phyloP scores from a whole-genome alignment of 2,113 vertebrate species.

The Cephalopterus ornatus region DNA sequence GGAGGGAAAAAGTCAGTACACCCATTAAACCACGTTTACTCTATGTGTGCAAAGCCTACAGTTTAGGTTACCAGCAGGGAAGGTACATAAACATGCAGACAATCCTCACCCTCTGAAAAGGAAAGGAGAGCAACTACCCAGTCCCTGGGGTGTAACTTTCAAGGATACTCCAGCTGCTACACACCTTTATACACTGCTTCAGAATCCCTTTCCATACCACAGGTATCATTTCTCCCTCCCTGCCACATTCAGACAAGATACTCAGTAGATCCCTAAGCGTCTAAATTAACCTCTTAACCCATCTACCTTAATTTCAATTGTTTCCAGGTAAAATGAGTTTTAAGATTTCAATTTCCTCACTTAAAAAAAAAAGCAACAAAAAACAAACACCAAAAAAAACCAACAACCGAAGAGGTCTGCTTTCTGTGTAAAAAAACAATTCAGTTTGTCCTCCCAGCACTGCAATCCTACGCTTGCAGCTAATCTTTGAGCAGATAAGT shows the following conservation, averaged over 20 bases:
- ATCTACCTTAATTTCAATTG: background rate
- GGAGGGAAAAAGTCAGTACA: background rate
- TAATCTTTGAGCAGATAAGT: background rate
- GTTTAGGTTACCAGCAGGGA: background rate
- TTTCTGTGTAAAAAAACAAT: background rate
- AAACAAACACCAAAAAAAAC: too few relatives aligned
- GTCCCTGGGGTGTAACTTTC: rapidly evolving
- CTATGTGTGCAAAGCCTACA: background rate
- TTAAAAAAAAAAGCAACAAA: background rate
- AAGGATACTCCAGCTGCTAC: background rate
- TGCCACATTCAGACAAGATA: background rate
- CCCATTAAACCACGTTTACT: background rate
- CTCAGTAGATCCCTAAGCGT: background rate
- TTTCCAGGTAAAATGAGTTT: background rate
- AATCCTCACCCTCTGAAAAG: background rate
- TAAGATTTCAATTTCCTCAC: background rate
- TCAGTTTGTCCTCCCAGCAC: background rate
- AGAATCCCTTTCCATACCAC: background rate
- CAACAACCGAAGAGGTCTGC: background rate
- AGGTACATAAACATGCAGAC: background rate
- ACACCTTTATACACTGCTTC: background rate
- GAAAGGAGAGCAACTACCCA: background rate
- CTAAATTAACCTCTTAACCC: background rate
- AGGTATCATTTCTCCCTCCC: background rate
- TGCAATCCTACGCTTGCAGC: background rate